phyloP scores from a whole-genome alignment of 2,113 vertebrate species.

The Rattus rattus region DNA sequence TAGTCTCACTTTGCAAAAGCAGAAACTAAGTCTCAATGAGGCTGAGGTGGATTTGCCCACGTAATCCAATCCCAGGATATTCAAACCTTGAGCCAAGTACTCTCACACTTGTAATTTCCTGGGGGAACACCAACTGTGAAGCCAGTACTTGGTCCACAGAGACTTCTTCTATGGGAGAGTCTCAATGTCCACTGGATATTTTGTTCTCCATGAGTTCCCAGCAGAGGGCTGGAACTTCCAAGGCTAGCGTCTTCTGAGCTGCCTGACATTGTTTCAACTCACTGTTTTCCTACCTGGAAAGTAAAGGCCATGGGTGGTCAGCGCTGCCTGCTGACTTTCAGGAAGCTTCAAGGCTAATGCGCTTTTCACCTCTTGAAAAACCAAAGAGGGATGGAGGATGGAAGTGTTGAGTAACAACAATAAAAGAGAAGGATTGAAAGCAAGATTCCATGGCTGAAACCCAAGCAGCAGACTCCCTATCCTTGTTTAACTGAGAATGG shows the following conservation, averaged over 20 bases:
- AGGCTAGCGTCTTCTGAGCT: not conserved
- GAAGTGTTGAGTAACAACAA: not conserved
- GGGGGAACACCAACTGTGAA: not conserved
- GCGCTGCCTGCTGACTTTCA: not conserved
- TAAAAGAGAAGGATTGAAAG: not conserved
- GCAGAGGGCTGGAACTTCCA: not conserved
- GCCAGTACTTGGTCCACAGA: not conserved
- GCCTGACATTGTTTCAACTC: constrained; percentile 24
- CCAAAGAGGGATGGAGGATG: not conserved
- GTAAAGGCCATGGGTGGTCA: not conserved
- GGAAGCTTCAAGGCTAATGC: not conserved
- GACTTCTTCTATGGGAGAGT: not conserved
- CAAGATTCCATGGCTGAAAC: not conserved
- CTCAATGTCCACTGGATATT: not conserved
- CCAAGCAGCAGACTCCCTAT: not conserved
- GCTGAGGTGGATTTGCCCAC: not conserved
- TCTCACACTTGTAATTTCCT: not conserved
- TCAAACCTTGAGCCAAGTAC: not conserved
- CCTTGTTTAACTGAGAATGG: not conserved
- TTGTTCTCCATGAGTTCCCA: not conserved
- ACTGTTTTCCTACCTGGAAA: constrained; percentile 52
- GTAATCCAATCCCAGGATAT: not conserved
- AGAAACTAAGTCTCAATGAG: not conserved
- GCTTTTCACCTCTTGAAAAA: not conserved
- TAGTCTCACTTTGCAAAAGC: not conserved